Percentiles rank a stretch among this genome's conserved stretches.
Conservation (phyloP, 2,113 vertebrate species). For the Struthio camelus region DNA sequence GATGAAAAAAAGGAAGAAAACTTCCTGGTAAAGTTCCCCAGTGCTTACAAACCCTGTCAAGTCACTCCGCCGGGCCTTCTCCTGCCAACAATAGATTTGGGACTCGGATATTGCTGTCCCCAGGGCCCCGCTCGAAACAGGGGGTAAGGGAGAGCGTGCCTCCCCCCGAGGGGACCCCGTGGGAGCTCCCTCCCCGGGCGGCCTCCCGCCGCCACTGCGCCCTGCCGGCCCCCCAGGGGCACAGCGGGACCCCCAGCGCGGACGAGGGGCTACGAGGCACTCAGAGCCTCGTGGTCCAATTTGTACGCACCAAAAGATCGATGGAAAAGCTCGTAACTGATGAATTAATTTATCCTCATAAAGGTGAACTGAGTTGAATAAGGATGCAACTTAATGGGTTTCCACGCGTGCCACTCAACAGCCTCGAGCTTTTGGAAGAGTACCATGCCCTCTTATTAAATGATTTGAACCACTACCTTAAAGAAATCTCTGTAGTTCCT, state of each 20-base stretch:
- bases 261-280: not conserved
- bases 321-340: not conserved
- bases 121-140: accelerated
- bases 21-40: constrained; percentile 33
- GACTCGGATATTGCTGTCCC: not conserved
- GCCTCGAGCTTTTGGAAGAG: not conserved
- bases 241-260: accelerated
- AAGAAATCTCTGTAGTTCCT: constrained; percentile 51
- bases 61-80: not conserved
- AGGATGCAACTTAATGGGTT: not conserved
- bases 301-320: not conserved
- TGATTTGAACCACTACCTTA: constrained; percentile 16
- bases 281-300: not conserved
- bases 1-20: not conserved
- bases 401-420: not conserved
- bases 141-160: not conserved
- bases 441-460: not conserved
- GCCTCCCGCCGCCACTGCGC: too few species aligned
- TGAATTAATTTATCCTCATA: not conserved
- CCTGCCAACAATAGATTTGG: constrained; percentile 31
- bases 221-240: too few species aligned
- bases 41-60: constrained; percentile 33
- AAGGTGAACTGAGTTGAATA: not conserved
- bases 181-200: too few species aligned
- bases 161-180: too few species aligned